phyloP scores from a whole-genome alignment of 2,888 invertebrate genomes.

The Cheilosia soror region DNA sequence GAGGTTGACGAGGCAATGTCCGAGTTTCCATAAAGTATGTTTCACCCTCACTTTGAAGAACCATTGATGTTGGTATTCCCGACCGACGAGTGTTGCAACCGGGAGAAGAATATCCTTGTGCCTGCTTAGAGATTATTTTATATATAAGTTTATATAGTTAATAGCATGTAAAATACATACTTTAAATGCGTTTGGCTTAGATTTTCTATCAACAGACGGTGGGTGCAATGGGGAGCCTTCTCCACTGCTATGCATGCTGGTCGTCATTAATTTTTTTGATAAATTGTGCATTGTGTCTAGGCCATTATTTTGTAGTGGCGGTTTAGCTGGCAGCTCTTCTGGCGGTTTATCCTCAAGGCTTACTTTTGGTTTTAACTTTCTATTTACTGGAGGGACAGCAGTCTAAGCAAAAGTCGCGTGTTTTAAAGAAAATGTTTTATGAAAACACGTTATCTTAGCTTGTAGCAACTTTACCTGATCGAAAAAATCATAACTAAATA shows the following conservation, averaged over 20 bases:
- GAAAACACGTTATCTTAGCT: background rate
- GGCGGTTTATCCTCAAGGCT: conserved; percentile 80
- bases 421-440: background rate
- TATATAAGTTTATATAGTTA: background rate
- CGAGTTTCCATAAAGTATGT: conserved; percentile 80
- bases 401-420: conserved; percentile 54
- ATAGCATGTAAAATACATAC: conserved; percentile 77
- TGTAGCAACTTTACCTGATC: conserved; percentile 78
- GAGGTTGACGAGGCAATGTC: conserved; percentile 82
- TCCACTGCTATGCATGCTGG: conserved; percentile 51
- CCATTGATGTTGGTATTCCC: conserved; percentile 81
- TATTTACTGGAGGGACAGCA: conserved; percentile 90
- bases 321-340: conserved; percentile 81
- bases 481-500: conserved; percentile 85
- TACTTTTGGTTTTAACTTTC: conserved; percentile 89
- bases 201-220: conserved; percentile 87
- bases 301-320: conserved; percentile 77
- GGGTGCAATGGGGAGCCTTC: conserved; percentile 80
- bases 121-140: conserved; percentile 4
- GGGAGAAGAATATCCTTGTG: conserved; percentile 43
- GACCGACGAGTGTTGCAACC: conserved; percentile 78
- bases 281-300: conserved; percentile 76
- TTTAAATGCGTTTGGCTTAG: conserved; percentile 86
- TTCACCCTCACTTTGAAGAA: conserved; percentile 79
- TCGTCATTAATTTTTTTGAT: conserved; percentile 51